These are phyloP conservation scores for Serrognathus titanus DNA, from an alignment of 2,888 invertebrate genomes.

Conservation along the genomic window DNA sequence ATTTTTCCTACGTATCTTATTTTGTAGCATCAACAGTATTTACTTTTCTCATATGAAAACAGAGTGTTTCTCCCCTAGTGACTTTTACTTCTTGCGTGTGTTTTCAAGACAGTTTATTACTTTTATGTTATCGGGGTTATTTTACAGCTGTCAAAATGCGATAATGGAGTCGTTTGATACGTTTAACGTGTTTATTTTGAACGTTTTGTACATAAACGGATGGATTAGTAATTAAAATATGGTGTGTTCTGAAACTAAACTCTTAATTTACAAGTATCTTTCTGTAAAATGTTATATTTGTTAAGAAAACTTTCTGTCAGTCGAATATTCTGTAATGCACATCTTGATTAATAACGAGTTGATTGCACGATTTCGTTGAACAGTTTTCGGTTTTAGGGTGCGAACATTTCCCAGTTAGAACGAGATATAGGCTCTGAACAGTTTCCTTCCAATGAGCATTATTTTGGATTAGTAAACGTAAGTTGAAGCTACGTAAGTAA, in stretches of 20 bases:
- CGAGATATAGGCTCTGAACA: constrained; percentile 98
- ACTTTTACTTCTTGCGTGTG: constrained; percentile 6
- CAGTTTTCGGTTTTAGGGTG: constrained; percentile 68
- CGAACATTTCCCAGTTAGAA: constrained; percentile 98
- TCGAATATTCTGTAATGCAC: background rate
- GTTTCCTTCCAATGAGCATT: constrained; percentile 98
- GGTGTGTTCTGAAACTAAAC: constrained; percentile 33
- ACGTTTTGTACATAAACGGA: constrained; percentile 46
- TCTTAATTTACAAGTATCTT: background rate
- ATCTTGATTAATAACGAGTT: too few species aligned
- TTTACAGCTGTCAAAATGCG: constrained; percentile 46
- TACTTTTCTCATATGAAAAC: background rate
- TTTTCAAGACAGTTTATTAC: constrained; percentile 12
- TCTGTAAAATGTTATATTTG: constrained; percentile 2
- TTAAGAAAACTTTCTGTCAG: background rate
- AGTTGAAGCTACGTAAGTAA: constrained; percentile 47
- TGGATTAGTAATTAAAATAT: constrained; percentile 49
- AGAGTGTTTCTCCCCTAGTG: constrained; percentile 1
- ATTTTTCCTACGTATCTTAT: too few species aligned
- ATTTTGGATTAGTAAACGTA: constrained; percentile 99
- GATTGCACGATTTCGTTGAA: constrained; percentile 7
- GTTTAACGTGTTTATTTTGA: constrained; percentile 44
- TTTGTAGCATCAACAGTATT: too few species aligned
- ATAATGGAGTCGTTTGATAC: constrained; percentile 47
- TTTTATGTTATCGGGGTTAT: constrained; percentile 27